phyloP scores from a whole-genome alignment of 2,797 vertebrate genomes.

The Mergus octosetaceus region DNA sequence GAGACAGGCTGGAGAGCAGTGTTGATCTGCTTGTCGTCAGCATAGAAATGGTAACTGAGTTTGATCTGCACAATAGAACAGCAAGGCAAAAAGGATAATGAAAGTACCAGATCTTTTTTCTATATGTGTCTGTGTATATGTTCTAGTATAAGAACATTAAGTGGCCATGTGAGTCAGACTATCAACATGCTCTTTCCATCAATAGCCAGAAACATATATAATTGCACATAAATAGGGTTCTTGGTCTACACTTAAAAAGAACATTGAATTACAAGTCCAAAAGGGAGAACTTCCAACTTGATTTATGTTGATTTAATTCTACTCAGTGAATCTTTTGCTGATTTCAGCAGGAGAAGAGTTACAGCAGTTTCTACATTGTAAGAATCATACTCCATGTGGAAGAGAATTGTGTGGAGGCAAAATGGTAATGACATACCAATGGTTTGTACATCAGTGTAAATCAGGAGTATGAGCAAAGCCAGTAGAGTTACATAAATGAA shows the following conservation, averaged over 20 bases:
- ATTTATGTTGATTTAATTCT: neutral
- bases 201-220: neutral
- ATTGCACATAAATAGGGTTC: neutral
- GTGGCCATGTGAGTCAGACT: neutral
- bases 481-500: neutral
- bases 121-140: neutral
- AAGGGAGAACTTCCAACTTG: neutral
- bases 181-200: neutral
- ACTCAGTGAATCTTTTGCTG: neutral
- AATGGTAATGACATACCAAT: neutral
- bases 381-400: neutral
- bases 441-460: neutral
- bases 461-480: neutral
- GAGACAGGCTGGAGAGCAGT: neutral
- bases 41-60: neutral
- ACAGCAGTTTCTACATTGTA: neutral
- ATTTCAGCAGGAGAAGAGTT: neutral
- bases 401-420: neutral
- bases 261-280: neutral
- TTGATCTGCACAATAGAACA: neutral
- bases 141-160: neutral
- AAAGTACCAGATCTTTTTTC: neutral
- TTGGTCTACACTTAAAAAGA: neutral
- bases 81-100: neutral
- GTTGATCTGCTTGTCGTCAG: neutral